Base-by-base conservation (phyloP, 2,797 vertebrate genomes). In the Ptychobarbus kaznakovi region DNA sequence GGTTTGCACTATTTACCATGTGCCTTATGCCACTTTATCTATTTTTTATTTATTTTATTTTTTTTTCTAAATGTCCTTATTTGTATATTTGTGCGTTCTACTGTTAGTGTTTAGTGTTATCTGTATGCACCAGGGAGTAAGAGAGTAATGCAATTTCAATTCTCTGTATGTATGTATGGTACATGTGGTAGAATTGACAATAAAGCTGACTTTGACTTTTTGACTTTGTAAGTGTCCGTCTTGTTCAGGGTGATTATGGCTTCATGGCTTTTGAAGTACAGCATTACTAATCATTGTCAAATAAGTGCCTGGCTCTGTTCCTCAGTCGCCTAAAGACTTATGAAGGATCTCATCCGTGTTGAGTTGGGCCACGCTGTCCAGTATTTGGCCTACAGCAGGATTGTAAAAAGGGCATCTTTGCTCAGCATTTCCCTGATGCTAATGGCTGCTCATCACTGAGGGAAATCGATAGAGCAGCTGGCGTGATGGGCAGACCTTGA, bases 341-440 rank as follows among this genome's bases (percentile, higher is more conserved):
- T 80, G 81, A 74, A 85, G 46, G 11, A 79, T 28, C 40, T 25
- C 46, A 78, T 81, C 46, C 20, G 72, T 40, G 63, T 35, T 65
- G 81, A 46, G 1, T n/a, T 12, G 66, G 8, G 44, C n/a, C 25
- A 25, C 13, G 15, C 65, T 66, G 70, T 40, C 22, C 58, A 22
- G 58, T 70, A 32, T 72, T 58, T 11, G 11, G 65, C 15, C 51
- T 38, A 56, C 74, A 51, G 74, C 72, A 38, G 73, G 72, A 72
- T 53, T 46, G 35, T 35, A 44, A 82, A 53, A 63, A 58, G 16
- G 38, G 44, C 72, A 63, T 82, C 73, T 82, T 38, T 76, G 46
- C 87, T 92, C 86, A 86, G 90, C 89, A 83, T 74, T 90, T 90
- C 22, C 81, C 75, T 86, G 66, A 87, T 85, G 80, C 79, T 81